These are phyloP conservation scores for Phymatocera aterrima DNA, from an alignment of 2,888 invertebrate species.

Conservation along the genomic window DNA sequence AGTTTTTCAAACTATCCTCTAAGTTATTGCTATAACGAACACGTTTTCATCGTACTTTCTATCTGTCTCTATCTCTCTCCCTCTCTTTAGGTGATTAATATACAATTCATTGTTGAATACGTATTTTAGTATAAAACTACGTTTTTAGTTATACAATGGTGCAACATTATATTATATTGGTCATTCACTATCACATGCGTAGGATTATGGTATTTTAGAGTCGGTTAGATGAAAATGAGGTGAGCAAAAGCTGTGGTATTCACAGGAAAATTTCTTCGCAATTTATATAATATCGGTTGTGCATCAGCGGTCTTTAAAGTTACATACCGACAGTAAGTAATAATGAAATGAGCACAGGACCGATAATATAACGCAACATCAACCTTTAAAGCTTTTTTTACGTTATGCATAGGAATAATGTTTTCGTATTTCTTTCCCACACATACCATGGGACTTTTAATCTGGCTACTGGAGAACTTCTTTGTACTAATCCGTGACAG, in stretches of 20 bases:
- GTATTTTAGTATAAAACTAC: constrained; percentile 9
- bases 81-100: background rate
- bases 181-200: constrained; percentile 13
- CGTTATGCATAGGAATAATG: background rate
- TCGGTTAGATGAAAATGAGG: background rate
- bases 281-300: background rate
- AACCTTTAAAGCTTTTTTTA: background rate
- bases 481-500: background rate
- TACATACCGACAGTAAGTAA: no score
- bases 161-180: background rate
- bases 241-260: background rate
- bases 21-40: constrained; percentile 15
- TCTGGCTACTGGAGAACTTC: background rate
- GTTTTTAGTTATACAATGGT: background rate
- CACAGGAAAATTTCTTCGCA: background rate
- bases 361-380: background rate
- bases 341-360: background rate
- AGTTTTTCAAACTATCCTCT: background rate
- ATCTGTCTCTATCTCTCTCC: no score
- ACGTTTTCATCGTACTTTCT: constrained; percentile 22
- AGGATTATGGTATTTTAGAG: constrained; percentile 19
- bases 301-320: background rate
- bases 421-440: background rate
- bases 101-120: constrained; percentile 6
- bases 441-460: background rate